These are phyloP conservation scores for Scaptomyza hsui DNA, from an alignment of 1,140 invertebrate genomes.

Conservation along the genomic window DNA sequence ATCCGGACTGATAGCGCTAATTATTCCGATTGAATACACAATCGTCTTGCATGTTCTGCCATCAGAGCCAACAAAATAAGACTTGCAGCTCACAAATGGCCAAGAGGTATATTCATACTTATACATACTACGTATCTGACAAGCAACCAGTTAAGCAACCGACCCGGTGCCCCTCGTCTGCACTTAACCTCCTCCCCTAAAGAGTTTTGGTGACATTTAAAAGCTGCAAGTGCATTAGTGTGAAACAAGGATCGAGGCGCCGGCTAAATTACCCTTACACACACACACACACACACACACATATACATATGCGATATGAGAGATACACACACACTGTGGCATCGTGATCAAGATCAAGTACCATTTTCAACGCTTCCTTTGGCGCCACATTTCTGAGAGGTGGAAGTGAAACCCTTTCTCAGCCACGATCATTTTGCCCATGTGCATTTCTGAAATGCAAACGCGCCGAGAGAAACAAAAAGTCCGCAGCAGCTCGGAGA, in stretches of 20 bases:
- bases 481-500: conserved; percentile 61
- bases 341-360: conserved; percentile 77
- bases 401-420: conserved; percentile 51
- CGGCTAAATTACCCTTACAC: conserved; percentile 77
- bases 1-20: conserved; percentile 50
- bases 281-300: conserved; percentile 12
- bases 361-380: conserved; percentile 80
- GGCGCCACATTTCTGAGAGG: conserved; percentile 72
- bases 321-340: conserved; percentile 5
- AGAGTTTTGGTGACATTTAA: conserved; percentile 68
- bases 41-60: conserved; percentile 43
- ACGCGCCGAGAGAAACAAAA: conserved; percentile 45
- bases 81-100: conserved; percentile 44
- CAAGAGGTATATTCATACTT: conserved; percentile 17
- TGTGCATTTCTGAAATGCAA: conserved; percentile 57
- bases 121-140: conserved; percentile 6
- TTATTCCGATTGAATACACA: conserved; percentile 74
- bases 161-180: conserved; percentile 15
- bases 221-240: conserved; percentile 82
- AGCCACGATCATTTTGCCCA: conserved; percentile 47
- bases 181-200: conserved; percentile 27
- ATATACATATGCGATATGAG: background rate
- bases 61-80: conserved; percentile 39
- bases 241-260: conserved; percentile 80
- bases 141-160: conserved; percentile 6